A percentile compares a stretch with the other conserved stretches of the same genome.
These are phyloP conservation scores for Hetaerina americana DNA, from an alignment of 1,140 invertebrate genomes.

Conservation along the genomic window DNA sequence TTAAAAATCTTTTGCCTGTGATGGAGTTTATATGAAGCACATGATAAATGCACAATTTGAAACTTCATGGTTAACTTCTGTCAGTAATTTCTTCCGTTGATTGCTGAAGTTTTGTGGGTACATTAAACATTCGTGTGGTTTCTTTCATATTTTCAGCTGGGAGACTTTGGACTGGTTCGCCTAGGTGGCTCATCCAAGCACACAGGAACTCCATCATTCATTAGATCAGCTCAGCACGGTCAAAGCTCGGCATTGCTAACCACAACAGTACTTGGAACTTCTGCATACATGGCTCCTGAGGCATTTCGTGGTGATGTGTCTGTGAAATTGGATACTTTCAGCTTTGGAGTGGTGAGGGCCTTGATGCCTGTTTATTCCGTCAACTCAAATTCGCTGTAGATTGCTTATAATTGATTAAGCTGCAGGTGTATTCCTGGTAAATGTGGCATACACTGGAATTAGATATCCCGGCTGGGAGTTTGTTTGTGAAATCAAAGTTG, in stretches of 20 bases:
- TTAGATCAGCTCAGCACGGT: slow-evolving; percentile 6
- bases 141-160: too few relatives aligned
- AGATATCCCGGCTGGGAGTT: too few relatives aligned
- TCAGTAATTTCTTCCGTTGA: too few relatives aligned
- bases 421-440: background rate
- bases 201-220: too few relatives aligned
- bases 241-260: slow-evolving; percentile 25
- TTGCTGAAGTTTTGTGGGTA: too few relatives aligned
- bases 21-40: too few relatives aligned
- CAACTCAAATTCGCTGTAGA: background rate
- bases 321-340: slow-evolving; percentile 59
- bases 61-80: too few relatives aligned
- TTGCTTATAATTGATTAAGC: background rate
- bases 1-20: too few relatives aligned
- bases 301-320: slow-evolving; percentile 54
- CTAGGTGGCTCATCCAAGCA: slow-evolving; percentile 29
- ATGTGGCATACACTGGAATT: slow-evolving; percentile 6
- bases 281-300: slow-evolving; percentile 63
- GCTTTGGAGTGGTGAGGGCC: slow-evolving; percentile 53
- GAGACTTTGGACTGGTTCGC: slow-evolving; percentile 58
- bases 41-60: too few relatives aligned
- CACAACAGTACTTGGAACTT: slow-evolving; percentile 48
- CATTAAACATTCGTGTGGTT: too few relatives aligned
- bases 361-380: background rate
- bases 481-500: too few relatives aligned